Evolutionary conservation across 2,797 vertebrate species (phyloP).

Genomic region (Tiaroga cobitis): DNA sequence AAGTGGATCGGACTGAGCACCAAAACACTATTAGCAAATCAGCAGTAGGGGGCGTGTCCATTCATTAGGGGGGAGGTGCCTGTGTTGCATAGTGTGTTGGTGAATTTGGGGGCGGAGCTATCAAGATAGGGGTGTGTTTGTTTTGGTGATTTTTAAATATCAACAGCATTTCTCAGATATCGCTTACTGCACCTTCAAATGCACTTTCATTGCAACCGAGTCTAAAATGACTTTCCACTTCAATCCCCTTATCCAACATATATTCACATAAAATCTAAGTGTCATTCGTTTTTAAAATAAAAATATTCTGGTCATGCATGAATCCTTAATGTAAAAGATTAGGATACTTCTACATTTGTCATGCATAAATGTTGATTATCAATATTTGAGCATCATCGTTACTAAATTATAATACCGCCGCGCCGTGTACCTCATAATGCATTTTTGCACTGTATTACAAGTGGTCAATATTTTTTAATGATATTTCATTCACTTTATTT

Average conservation of each 20-base stretch:
- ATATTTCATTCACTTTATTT: conserved; percentile 11
- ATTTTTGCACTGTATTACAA: background rate
- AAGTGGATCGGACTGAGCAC: too few species aligned
- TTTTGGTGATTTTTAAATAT: too few species aligned
- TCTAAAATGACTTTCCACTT: conserved; percentile 3
- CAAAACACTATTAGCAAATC: too few species aligned
- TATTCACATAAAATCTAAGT: conserved; percentile 3
- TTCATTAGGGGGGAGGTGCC: too few species aligned
- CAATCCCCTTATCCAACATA: conserved; percentile 31
- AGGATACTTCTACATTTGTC: conserved; percentile 9
- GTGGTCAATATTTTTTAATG: background rate
- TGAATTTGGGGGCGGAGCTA: too few species aligned
- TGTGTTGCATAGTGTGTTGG: too few species aligned
- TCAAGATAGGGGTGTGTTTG: too few species aligned
- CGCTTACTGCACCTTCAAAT: background rate
- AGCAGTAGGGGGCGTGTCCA: too few species aligned
- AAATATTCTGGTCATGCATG: conserved; percentile 15
- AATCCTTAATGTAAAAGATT: conserved; percentile 8
- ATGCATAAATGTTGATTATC: conserved; percentile 2
- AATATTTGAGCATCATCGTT: conserved; percentile 11
- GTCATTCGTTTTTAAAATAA: background rate
- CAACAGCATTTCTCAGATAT: too few species aligned
- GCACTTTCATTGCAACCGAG: background rate
- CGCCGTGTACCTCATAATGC: background rate
- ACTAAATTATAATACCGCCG: background rate